These are phyloP conservation scores for Orchestes rusci DNA, from an alignment of 2,888 invertebrate species.

Conservation along the genomic window DNA sequence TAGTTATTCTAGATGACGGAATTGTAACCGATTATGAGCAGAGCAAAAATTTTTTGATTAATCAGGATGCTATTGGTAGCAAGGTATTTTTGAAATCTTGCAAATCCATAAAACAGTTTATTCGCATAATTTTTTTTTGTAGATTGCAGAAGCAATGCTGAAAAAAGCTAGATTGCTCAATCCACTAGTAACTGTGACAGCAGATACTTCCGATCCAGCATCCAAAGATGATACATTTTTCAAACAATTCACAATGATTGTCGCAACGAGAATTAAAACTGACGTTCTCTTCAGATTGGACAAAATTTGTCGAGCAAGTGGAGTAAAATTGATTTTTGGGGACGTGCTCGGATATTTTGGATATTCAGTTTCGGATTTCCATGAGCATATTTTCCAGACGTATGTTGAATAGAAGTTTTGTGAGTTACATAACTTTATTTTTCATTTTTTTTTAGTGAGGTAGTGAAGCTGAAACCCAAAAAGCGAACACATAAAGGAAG, in stretches of 20 bases:
- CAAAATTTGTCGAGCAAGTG: constrained; percentile 63
- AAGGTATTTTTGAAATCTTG: constrained; percentile 57
- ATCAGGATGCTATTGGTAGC: constrained; percentile 62
- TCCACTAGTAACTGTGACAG: constrained; percentile 81
- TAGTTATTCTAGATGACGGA: constrained; percentile 77
- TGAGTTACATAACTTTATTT: not conserved
- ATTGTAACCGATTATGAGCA: constrained; percentile 63
- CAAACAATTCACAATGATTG: constrained; percentile 72
- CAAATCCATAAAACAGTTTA: not conserved
- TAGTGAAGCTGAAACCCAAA: constrained; percentile 44
- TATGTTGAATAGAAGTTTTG: constrained; percentile 42
- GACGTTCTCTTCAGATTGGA: constrained; percentile 69
- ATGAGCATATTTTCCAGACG: constrained; percentile 74
- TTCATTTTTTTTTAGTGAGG: constrained; percentile 45
- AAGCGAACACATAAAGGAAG: constrained; percentile 54
- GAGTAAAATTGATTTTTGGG: constrained; percentile 79
- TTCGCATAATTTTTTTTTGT: constrained; percentile 28
- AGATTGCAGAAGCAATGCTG: constrained; percentile 80
- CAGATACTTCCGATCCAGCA: constrained; percentile 57
- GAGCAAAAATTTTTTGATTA: constrained; percentile 78
- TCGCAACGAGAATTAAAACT: constrained; percentile 67
- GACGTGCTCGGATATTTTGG: constrained; percentile 94
- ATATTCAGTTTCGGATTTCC: constrained; percentile 83
- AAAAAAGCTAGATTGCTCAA: constrained; percentile 77
- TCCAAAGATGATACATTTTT: constrained; percentile 68